phyloP scores from a whole-genome alignment of 2,888 invertebrate genomes.

The Gryllus longicercus region DNA sequence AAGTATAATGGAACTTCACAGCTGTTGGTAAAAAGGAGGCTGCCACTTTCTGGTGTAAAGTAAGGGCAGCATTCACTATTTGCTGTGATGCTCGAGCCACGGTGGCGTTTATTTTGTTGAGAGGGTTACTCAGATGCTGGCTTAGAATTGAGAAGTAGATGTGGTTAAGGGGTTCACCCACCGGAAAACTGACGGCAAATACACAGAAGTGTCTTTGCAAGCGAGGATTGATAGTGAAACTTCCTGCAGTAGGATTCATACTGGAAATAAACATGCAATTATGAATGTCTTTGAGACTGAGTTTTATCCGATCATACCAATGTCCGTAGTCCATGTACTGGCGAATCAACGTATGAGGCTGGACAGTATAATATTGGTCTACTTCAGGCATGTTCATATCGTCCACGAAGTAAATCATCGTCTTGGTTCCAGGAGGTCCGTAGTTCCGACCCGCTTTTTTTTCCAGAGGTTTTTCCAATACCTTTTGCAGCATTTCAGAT shows the following conservation, averaged over 20 bases:
- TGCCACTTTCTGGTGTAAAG: conserved; percentile 71
- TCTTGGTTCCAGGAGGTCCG: conserved; percentile 87
- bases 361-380: conserved; percentile 89
- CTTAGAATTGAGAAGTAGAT: conserved; percentile 79
- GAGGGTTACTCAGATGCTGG: conserved; percentile 66
- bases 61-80: conserved; percentile 69
- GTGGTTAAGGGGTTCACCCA: conserved; percentile 71
- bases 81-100: conserved; percentile 59
- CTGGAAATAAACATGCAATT: conserved; percentile 92
- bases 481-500: conserved; percentile 83
- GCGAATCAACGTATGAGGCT: conserved; percentile 88
- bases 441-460: conserved; percentile 93
- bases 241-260: conserved; percentile 96
- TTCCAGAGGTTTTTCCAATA: conserved; percentile 87
- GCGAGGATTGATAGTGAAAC: conserved; percentile 88
- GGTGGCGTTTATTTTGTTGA: conserved; percentile 61
- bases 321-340: conserved; percentile 92
- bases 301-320: conserved; percentile 89
- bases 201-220: conserved; percentile 85
- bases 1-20: conserved; percentile 90
- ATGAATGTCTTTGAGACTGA: conserved; percentile 83
- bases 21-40: conserved; percentile 85
- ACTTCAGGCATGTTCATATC: conserved; percentile 98
- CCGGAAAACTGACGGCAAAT: conserved; percentile 84
- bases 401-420: conserved; percentile 89